Evolutionary conservation across 1,140 invertebrate genomes (phyloP).

Genomic region (Cotesia vestalis): DNA sequence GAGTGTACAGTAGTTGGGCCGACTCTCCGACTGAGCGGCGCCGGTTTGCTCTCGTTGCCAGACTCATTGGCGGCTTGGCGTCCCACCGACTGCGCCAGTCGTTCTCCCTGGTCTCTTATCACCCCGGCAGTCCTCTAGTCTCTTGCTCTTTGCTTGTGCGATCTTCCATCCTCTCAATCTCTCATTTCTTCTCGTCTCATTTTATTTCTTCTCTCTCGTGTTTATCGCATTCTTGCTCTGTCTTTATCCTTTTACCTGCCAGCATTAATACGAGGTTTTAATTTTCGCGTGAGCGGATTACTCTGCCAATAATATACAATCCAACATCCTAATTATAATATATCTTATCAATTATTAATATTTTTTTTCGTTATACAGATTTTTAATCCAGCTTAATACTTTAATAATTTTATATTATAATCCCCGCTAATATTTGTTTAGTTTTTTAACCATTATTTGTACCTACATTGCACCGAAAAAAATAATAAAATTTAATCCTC

Average conservation of each 20-base stretch:
- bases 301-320: neutral
- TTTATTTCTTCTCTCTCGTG: neutral
- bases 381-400: too few relatives aligned
- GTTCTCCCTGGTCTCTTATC: conserved; percentile 27
- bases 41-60: conserved; percentile 55
- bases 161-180: conserved; percentile 14
- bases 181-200: conserved; percentile 3
- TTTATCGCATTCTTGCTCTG: neutral
- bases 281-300: conserved; percentile 9
- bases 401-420: neutral
- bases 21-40: conserved; percentile 51
- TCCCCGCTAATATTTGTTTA: neutral
- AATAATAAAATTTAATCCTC: too few relatives aligned
- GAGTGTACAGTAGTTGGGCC: conserved; percentile 36
- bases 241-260: neutral
- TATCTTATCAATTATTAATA: neutral
- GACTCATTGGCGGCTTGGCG: conserved; percentile 58
- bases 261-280: neutral
- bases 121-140: conserved; percentile 6
- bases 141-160: neutral
- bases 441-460: too few relatives aligned
- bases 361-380: neutral
- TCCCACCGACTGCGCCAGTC: conserved; percentile 48
- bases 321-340: conserved; percentile 15
- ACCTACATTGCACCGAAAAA: too few relatives aligned